phyloP scores from a whole-genome alignment of 2,113 vertebrate genomes.

The Heterotis niloticus region DNA sequence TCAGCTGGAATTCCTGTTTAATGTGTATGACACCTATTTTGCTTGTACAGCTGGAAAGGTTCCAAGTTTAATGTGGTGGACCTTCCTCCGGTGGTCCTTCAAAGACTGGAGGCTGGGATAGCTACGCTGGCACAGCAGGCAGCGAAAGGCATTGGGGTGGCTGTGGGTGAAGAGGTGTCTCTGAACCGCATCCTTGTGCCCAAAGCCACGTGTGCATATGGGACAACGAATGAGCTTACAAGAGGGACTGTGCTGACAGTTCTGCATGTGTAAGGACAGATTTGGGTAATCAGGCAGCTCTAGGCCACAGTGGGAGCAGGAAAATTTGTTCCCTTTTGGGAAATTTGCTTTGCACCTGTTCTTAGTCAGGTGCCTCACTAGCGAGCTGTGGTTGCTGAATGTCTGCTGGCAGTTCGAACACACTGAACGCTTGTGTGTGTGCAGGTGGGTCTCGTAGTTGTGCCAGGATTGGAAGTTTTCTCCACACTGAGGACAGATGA shows the following conservation, averaged over 20 bases:
- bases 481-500: constrained; percentile 66
- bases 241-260: constrained; percentile 56
- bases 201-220: constrained; percentile 63
- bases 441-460: constrained; percentile 66
- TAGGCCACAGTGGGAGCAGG: constrained; percentile 60
- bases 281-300: constrained; percentile 57
- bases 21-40: too few relatives aligned
- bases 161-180: constrained; percentile 67
- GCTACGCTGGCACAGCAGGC: constrained; percentile 61
- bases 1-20: too few relatives aligned
- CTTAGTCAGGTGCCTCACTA: constrained; percentile 58
- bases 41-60: not conserved
- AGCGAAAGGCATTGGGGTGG: constrained; percentile 50
- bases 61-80: constrained; percentile 27
- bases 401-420: constrained; percentile 62
- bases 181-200: constrained; percentile 60
- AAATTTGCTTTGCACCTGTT: constrained; percentile 58
- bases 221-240: not conserved
- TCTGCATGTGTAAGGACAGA: constrained; percentile 62
- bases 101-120: constrained; percentile 61
- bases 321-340: constrained; percentile 45
- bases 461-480: constrained; percentile 66
- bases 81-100: constrained; percentile 62
- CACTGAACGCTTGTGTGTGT: constrained; percentile 39
- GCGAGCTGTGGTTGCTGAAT: constrained; percentile 57